Percentiles rank a stretch among this genome's conserved stretches.
phyloP scores from a whole-genome alignment of 2,888 invertebrate genomes.

The Drosophila hamatofila region DNA sequence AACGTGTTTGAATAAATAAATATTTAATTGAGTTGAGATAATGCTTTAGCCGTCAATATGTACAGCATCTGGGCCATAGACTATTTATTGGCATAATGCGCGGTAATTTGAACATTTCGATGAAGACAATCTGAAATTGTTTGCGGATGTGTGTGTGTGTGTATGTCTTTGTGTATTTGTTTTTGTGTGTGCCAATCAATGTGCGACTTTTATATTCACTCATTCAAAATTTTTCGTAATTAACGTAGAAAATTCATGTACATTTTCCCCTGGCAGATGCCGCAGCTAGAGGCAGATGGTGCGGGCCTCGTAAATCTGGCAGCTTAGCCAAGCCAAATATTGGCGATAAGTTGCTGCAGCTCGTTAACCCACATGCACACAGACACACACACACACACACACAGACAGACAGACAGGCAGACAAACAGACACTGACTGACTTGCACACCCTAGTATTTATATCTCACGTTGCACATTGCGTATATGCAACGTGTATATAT shows the following conservation, averaged over 20 bases:
- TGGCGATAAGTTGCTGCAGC: slow-evolving; percentile 69
- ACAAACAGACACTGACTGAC: background rate
- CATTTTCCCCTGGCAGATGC: slow-evolving; percentile 48
- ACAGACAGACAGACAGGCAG: background rate
- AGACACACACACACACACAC: background rate
- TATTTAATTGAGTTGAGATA: slow-evolving; percentile 42
- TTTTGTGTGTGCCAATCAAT: slow-evolving; percentile 74
- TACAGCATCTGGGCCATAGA: slow-evolving; percentile 27
- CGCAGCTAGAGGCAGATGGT: slow-evolving; percentile 35
- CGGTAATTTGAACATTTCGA: slow-evolving; percentile 52
- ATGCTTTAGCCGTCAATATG: slow-evolving; percentile 48
- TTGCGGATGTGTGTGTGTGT: slow-evolving; percentile 13
- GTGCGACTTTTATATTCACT: slow-evolving; percentile 80
- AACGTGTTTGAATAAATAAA: slow-evolving; percentile 34
- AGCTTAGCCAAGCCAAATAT: slow-evolving; percentile 54
- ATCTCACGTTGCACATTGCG: slow-evolving; percentile 45
- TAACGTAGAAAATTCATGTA: slow-evolving; percentile 68
- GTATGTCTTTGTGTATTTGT: slow-evolving; percentile 14
- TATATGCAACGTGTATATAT: slow-evolving; percentile 52
- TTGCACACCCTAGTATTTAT: background rate
- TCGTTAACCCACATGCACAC: slow-evolving; percentile 59
- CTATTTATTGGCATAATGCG: slow-evolving; percentile 58
- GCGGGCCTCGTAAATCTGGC: slow-evolving; percentile 62
- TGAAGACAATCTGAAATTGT: slow-evolving; percentile 63
- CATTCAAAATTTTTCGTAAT: slow-evolving; percentile 70